phyloP scores from a whole-genome alignment of 2,113 vertebrate genomes.

The Syngnathoides biaculeatus region DNA sequence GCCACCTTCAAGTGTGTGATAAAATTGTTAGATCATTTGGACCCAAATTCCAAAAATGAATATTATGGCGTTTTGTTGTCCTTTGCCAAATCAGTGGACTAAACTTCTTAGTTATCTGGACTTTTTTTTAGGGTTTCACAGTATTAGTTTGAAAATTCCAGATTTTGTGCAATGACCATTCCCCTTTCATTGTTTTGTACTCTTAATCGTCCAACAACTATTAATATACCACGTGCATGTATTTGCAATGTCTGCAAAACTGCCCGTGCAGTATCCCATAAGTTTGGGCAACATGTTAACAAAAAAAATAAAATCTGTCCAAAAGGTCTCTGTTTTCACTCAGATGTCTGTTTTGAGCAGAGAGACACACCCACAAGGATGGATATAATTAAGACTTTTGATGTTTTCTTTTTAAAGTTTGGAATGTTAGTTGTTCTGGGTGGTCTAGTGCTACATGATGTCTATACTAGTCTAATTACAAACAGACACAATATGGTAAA shows the following conservation, averaged over 20 bases:
- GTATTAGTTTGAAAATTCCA: no score
- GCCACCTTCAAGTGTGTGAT: neutral
- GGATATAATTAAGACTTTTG: conserved; percentile 74
- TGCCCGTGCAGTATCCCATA: conserved; percentile 1
- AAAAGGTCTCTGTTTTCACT: conserved; percentile 34
- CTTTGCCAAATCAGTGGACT: no score
- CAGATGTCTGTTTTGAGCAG: conserved; percentile 53
- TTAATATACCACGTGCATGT: conserved; percentile 15
- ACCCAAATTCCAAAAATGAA: neutral
- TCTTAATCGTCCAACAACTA: neutral
- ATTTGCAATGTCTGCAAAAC: conserved; percentile 24
- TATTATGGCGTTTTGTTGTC: no score
- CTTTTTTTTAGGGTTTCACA: no score
- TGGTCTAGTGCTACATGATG: conserved; percentile 70
- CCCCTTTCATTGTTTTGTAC: neutral
- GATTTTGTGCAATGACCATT: neutral
- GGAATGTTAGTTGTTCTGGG: conserved; percentile 63
- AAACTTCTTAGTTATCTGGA: no score
- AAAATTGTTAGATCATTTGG: neutral
- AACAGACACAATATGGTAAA: conserved; percentile 51
- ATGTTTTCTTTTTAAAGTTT: conserved; percentile 35
- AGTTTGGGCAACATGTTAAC: conserved; percentile 39
- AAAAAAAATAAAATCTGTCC: conserved; percentile 47
- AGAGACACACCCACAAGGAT: conserved; percentile 67
- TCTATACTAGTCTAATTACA: conserved; percentile 61